Evolutionary conservation across 1,140 invertebrate genomes (phyloP), one percentile per base, ranked within the genome.

Genomic region (Hypsibius dujardini): DNA sequence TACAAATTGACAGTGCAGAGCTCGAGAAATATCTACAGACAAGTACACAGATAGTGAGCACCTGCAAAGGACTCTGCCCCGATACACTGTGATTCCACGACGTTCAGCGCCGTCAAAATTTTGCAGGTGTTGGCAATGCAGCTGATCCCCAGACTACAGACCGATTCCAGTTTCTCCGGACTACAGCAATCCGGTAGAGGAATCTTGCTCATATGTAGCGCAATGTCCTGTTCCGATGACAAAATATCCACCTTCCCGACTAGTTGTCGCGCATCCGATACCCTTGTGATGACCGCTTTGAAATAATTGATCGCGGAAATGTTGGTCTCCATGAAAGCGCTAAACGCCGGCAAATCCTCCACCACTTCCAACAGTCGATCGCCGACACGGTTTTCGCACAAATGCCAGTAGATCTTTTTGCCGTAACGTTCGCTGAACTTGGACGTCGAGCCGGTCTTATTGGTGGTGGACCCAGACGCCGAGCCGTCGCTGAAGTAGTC

Each of bases 61-160:
- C 62, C 42, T 14, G 7, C 7, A 67, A 14, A 12, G 3, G 42
- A 67, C 42, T 67, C 62, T 67, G 7, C 7, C 42, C 12, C 62
- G 7, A 42, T 3, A 67, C 3, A 3, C 42, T 14, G 62, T 3
- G 7, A 7, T 7, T 67, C 62, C 7, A 67, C 42, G 3, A 67
- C 62, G 42, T 67, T 67, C 3, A 67, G 42, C 12, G 62, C 12
- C 3, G 62, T 67, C 3, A 67, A 42, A 7, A 67, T 7, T 67
- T 67, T 67, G 45, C 62, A 67, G 62, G 62, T 42, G 62, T 67
- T 67, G 12, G 62, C 42, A 3, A 67, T 42, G 42, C 62, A 67
- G 62, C 62, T 67, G 42, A 67, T 67, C 3, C 62, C 62, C 3
- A 67, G 45, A 67, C 62, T 67, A 42, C 62, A 67, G 7, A 67